Base-by-base conservation (phyloP, 2,797 vertebrate genomes). In the Numenius phaeopus region DNA sequence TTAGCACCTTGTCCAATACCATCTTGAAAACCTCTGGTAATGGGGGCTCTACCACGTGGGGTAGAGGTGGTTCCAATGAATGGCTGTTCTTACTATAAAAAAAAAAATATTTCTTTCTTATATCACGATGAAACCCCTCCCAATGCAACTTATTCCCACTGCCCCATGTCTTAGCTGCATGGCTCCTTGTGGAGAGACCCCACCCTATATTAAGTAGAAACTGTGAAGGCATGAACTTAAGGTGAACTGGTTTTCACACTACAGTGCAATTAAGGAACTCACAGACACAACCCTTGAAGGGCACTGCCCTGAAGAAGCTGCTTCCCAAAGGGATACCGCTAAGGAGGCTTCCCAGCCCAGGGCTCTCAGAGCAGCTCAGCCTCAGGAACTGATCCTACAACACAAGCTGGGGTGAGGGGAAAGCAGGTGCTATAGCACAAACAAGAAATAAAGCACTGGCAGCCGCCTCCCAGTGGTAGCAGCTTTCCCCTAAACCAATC, bases 51-150 rank as follows among this genome's bases (percentile, higher is more conserved):
- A n/a, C 17, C 9, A 20, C 1, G 0, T n/a, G n/a, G n/a, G n/a
- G n/a, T n/a, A n/a, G 20, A 83, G 5, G 21, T 3, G 55, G 17
- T 42, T 66, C 13, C 46, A 47, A 39, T 8, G 10, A 79, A 47
- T 1, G 0, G 19, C 20, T 0, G 0, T 18, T 30, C 19, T 20
- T 70, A 39, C 20, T 27, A 47, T 3, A 57, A 59, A 81, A 23
- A 20, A 26, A 55, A 58, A 76, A 20, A 22, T 6, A 26, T 9
- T 5, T 37, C 3, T 21, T 52, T 26, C 22, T 21, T 58, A 64
- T 4, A 5, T n/a, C 12, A 55, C 40, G 29, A 87, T 34, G 34
- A 71, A 87, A 55, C n/a, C 20, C 23, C 8, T 40, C 55, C n/a
- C 5, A 4, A 6, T 39, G 8, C 29, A 62, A 29, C 17, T 22